These are phyloP conservation scores for Clunio marinus DNA, from an alignment of 2,888 invertebrate species.

Conservation along the genomic window DNA sequence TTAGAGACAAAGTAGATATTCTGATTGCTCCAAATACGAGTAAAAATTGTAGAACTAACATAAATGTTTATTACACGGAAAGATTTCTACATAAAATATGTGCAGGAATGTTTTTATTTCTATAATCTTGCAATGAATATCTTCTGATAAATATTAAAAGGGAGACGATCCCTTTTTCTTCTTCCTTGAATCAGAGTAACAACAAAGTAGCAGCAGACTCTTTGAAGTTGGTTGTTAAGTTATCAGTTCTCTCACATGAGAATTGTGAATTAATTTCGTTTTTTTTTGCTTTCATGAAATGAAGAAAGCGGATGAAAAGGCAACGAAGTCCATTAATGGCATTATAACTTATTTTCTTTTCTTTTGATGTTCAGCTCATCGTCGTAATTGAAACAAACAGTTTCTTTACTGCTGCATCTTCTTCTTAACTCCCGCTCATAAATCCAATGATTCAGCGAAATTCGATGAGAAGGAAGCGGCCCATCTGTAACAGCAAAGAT, in stretches of 20 bases:
- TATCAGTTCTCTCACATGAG: no score
- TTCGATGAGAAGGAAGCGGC: constrained; percentile 24
- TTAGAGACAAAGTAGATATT: no score
- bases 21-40: no score
- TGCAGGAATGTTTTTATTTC: background rate
- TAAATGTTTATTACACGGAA: constrained; percentile 34
- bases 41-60: no score
- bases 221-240: constrained; percentile 14
- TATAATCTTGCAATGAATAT: background rate
- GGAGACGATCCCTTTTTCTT: background rate
- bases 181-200: background rate
- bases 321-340: constrained; percentile 18
- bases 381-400: constrained; percentile 26
- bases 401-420: background rate
- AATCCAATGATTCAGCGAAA: constrained; percentile 35
- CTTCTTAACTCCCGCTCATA: background rate
- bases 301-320: no score
- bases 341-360: background rate
- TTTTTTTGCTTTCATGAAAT: no score
- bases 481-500: no score
- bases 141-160: background rate
- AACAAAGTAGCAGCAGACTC: background rate
- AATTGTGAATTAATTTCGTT: background rate
- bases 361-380: constrained; percentile 15
- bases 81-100: background rate